Evolutionary conservation across 2,888 invertebrate species (phyloP).

Genomic region (Pollenia griseotomentosa): DNA sequence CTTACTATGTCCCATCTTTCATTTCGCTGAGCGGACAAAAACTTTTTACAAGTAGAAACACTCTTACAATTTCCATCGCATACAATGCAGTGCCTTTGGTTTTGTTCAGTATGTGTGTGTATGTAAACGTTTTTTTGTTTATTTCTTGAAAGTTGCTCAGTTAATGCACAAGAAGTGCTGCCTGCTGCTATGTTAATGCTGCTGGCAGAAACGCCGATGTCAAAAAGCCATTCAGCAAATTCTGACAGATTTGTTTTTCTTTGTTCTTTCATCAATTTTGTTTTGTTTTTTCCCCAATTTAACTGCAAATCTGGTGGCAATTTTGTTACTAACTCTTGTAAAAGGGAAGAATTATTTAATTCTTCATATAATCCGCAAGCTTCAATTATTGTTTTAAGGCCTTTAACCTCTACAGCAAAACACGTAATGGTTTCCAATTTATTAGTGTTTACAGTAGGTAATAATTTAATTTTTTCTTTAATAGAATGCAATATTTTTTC

Average conservation of each 20-base stretch:
- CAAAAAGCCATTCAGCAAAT: constrained; percentile 19
- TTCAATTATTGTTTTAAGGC: constrained; percentile 34
- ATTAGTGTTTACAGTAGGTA: too few relatives aligned
- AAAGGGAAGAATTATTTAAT: constrained; percentile 29
- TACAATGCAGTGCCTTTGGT: too few relatives aligned
- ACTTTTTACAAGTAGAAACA: too few relatives aligned
- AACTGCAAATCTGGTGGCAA: constrained; percentile 28
- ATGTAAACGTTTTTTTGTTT: neutral
- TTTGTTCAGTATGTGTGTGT: too few relatives aligned
- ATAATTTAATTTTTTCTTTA: too few relatives aligned
- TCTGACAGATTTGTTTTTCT: constrained; percentile 23
- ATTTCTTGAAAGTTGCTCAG: too few relatives aligned
- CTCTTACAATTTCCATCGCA: too few relatives aligned
- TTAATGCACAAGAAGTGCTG: too few relatives aligned
- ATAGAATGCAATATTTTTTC: too few relatives aligned
- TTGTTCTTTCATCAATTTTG: constrained; percentile 14
- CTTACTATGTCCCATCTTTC: too few relatives aligned
- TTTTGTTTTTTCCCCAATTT: constrained; percentile 43
- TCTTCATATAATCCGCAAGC: neutral
- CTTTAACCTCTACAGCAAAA: constrained; percentile 46
- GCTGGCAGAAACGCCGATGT: constrained; percentile 49
- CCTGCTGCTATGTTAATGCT: neutral
- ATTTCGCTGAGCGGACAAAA: too few relatives aligned
- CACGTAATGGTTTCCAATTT: constrained; percentile 5
- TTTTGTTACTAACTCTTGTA: constrained; percentile 53